Base-by-base conservation (phyloP, 2,888 invertebrate species). In the Spilarctia lutea region DNA sequence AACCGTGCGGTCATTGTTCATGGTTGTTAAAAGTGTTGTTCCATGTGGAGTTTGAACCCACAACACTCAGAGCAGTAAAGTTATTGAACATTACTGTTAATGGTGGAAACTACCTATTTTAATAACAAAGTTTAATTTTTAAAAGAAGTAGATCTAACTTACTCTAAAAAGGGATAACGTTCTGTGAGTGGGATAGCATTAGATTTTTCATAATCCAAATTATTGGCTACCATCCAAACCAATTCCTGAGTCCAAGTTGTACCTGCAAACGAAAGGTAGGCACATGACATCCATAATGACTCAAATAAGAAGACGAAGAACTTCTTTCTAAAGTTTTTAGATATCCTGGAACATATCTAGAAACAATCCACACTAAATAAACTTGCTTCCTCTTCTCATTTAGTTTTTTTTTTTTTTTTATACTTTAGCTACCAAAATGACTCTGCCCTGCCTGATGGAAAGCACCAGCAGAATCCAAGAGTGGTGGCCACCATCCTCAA, bases 191-290 rank as follows among this genome's bases (percentile, higher is more conserved):
- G 35, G 35, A 72, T 56, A 39, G 91, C 88, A 39, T 91, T 91
- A 0, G 97, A 97, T 74, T 90, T 95, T 52, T 96, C 91, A 84
- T 97, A 97, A 88, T 97, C 96, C 80, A 97, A 92, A 84, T 97
- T 89, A 86, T 97, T 97, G 6, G 96, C 96, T 45, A 97, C 85
- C 73, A 97, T 86, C 97, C 97, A 97, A 0, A 97, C 96, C 84
- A 97, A 89, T 88, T 97, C 97, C 86, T 97, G 97, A 0, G 97
- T 97, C 97, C 97, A 75, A 24, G 75, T 75, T 10, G 75, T 75
- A 39, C 75, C 75, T 75, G 52, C 20, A 56, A 68, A 30, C 27
- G 30, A 16, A 60, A 20, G 60, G 24, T 60, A 35, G 60, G 24
- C 39, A 20, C 2, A 30, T 18, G 24, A 16, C n/a, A 56, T 10